A percentile compares a stretch with the other conserved stretches of the same genome.
phyloP scores from a whole-genome alignment of 2,888 invertebrate species.

The Lasioglossum leucozonium region DNA sequence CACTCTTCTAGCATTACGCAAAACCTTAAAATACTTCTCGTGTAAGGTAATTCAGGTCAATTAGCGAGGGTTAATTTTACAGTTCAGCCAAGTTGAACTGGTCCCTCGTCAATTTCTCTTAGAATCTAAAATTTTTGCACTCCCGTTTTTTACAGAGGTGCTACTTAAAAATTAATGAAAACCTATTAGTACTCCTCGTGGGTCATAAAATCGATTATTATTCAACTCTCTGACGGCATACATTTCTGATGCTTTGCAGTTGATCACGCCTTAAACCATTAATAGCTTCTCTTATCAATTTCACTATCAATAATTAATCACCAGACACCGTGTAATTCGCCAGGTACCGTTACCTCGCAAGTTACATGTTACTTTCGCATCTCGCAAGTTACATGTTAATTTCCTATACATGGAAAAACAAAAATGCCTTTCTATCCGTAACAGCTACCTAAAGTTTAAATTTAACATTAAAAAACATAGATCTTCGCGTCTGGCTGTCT shows the following conservation, averaged over 20 bases:
- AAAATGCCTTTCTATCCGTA: no score
- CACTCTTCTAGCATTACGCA: not conserved
- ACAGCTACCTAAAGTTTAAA: no score
- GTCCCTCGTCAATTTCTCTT: conserved; percentile 10
- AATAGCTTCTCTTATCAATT: not conserved
- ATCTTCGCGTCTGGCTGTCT: not conserved
- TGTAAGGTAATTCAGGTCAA: conserved; percentile 17
- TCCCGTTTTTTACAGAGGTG: not conserved
- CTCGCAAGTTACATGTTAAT: no score
- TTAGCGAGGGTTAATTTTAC: conserved; percentile 2
- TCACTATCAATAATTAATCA: no score
- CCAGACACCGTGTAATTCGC: no score
- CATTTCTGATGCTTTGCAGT: not conserved
- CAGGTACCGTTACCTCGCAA: no score
- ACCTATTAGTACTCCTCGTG: not conserved
- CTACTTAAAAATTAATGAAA: not conserved
- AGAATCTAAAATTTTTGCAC: not conserved
- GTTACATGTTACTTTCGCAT: no score
- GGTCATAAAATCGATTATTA: not conserved
- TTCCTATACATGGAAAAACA: no score
- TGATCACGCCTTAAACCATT: not conserved
- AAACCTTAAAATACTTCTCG: conserved; percentile 7
- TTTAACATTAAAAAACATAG: no score
- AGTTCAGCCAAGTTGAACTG: not conserved
- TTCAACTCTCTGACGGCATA: not conserved